Percentiles rank a stretch among this genome's conserved stretches.
Conservation (phyloP, 2,797 vertebrate genomes). For the Lagodon rhomboides region DNA sequence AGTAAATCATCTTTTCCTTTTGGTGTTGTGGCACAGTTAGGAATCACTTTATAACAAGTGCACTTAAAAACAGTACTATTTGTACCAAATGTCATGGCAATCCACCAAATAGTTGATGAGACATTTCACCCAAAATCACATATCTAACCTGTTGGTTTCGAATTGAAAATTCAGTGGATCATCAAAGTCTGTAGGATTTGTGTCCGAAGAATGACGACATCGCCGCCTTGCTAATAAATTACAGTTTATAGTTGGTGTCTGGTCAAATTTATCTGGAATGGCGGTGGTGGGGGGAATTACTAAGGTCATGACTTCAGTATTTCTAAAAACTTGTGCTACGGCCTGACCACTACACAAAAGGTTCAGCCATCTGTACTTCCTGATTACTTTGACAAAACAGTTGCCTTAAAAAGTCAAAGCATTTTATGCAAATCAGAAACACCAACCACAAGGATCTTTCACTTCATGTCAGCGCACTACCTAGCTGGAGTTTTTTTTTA, state of each 20-base stretch:
- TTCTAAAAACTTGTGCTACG: not conserved
- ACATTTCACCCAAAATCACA: not conserved
- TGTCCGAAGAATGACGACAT: not conserved
- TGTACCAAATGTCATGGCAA: not conserved
- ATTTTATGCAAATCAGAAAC: not conserved
- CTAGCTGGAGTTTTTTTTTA: not conserved
- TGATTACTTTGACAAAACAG: constrained; percentile 1
- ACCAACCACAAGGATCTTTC: not conserved
- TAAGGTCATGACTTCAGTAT: not conserved
- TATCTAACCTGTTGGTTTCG: not conserved
- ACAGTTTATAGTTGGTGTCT: not conserved
- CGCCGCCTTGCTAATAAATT: not conserved
- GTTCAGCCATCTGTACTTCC: not conserved
- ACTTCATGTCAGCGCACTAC: not conserved
- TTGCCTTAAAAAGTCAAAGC: too few relatives aligned
- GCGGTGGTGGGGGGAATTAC: not conserved
- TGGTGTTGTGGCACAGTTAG: not conserved
- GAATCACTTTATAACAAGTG: not conserved
- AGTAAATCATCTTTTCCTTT: not conserved
- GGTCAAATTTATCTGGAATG: not conserved
- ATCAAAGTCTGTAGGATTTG: not conserved
- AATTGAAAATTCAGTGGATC: not conserved
- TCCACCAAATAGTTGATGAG: not conserved
- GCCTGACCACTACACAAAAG: not conserved
- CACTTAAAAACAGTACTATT: not conserved